These are phyloP conservation scores for Acrossocheilus fasciatus DNA, from an alignment of 2,797 vertebrate species.

Conservation along the genomic window DNA sequence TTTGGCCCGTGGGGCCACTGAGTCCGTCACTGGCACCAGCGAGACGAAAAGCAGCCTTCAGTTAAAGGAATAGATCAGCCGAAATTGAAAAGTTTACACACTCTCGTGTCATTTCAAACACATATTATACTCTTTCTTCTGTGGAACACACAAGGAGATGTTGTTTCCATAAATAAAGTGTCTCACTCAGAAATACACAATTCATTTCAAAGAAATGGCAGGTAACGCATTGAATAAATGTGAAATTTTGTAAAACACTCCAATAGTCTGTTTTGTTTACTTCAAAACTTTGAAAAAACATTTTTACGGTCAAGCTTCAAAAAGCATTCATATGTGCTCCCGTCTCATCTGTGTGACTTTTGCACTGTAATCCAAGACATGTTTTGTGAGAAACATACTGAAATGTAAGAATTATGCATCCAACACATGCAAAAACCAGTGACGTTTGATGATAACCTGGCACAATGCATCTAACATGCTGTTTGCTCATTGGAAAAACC, in stretches of 20 bases:
- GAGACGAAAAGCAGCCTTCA: slow-evolving; percentile 15
- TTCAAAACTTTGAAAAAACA: neutral
- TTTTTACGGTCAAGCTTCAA: neutral
- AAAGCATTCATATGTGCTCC: neutral
- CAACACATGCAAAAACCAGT: neutral
- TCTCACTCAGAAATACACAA: neutral
- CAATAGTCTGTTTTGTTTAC: neutral
- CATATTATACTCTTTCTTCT: neutral
- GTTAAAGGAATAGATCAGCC: slow-evolving; percentile 17
- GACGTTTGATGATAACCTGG: neutral
- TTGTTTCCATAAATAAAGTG: neutral
- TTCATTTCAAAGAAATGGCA: neutral
- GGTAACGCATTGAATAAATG: neutral
- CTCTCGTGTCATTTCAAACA: neutral
- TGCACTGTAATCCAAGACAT: neutral
- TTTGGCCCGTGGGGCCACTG: slow-evolving; percentile 52
- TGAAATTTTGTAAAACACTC: neutral
- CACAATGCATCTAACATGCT: neutral
- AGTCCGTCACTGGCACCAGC: neutral
- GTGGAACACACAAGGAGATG: slow-evolving; percentile 9
- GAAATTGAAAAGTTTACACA: slow-evolving; percentile 17
- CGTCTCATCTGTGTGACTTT: neutral
- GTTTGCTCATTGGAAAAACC: neutral
- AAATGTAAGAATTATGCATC: neutral
- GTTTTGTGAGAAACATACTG: neutral